Conservation (phyloP, 2,888 invertebrate genomes). For the Rhabditoides inermis region DNA sequence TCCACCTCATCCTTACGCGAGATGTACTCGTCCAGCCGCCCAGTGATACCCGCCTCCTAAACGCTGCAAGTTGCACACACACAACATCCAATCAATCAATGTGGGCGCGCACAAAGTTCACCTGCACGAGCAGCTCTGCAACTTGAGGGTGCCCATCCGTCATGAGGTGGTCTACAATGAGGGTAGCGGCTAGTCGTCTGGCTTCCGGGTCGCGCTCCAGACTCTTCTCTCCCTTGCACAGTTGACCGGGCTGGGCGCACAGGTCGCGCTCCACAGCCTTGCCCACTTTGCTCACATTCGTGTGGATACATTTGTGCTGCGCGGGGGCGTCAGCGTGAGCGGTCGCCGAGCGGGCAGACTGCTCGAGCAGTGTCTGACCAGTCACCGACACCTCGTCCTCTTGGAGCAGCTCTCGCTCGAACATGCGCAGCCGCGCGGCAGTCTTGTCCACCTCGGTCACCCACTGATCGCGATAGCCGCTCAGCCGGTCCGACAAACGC, state of each 20-base stretch:
- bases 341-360: slow-evolving; percentile 7
- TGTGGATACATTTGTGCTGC: slow-evolving; percentile 74
- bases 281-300: slow-evolving; percentile 79
- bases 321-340: background rate
- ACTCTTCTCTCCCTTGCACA: slow-evolving; percentile 32
- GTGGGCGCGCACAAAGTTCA: slow-evolving; percentile 11
- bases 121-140: slow-evolving; percentile 32
- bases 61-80: background rate
- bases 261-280: slow-evolving; percentile 73
- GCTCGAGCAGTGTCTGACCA: slow-evolving; percentile 28
- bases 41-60: slow-evolving; percentile 3
- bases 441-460: background rate
- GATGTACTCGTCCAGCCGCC: background rate
- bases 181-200: background rate
- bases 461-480: too few relatives aligned
- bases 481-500: too few relatives aligned
- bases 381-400: slow-evolving; percentile 25
- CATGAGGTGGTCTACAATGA: slow-evolving; percentile 18
- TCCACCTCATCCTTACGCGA: slow-evolving; percentile 4
- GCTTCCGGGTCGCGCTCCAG: slow-evolving; percentile 16
- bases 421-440: background rate
- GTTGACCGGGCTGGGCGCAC: slow-evolving; percentile 13
- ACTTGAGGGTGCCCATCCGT: slow-evolving; percentile 23
- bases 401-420: slow-evolving; percentile 6
- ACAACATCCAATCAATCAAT: slow-evolving; percentile 4